These are phyloP conservation scores for Neodiprion pinetum DNA, from an alignment of 1,140 invertebrate genomes.

Conservation along the genomic window DNA sequence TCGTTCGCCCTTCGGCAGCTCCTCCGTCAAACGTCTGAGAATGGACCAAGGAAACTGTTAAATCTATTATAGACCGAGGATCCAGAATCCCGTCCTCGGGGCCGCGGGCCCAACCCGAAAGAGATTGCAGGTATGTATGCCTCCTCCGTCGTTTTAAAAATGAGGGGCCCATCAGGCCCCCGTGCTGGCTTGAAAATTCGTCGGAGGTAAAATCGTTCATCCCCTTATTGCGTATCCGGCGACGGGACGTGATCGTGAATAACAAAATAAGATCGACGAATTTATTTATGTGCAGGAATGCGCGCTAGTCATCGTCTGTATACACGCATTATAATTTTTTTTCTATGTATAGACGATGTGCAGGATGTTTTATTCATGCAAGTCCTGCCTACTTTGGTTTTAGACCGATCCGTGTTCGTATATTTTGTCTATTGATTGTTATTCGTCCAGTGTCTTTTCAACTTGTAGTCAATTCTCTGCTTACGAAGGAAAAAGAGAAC, in stretches of 20 bases:
- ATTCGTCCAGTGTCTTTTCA: no score
- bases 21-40: not conserved
- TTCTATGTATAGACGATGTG: no score
- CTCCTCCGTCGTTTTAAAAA: slow-evolving; percentile 40
- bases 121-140: slow-evolving; percentile 34
- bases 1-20: not conserved
- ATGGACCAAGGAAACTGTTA: slow-evolving; percentile 37
- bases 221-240: not conserved
- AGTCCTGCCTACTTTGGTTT: no score
- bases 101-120: slow-evolving; percentile 20
- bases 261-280: not conserved
- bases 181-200: not conserved
- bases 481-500: no score
- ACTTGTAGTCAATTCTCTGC: no score
- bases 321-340: no score
- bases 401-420: no score
- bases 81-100: slow-evolving; percentile 32
- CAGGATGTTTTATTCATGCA: no score
- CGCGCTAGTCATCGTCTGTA: no score
- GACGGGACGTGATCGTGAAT: not conserved
- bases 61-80: slow-evolving; percentile 40
- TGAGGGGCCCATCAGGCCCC: slow-evolving; percentile 28
- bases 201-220: slow-evolving; percentile 2
- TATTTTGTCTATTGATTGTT: no score
- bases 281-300: not conserved